A percentile compares a stretch with the other conserved stretches of the same genome.
These are phyloP conservation scores for Petrocephalus zakoni DNA, from an alignment of 2,113 vertebrate genomes.

Conservation along the genomic window DNA sequence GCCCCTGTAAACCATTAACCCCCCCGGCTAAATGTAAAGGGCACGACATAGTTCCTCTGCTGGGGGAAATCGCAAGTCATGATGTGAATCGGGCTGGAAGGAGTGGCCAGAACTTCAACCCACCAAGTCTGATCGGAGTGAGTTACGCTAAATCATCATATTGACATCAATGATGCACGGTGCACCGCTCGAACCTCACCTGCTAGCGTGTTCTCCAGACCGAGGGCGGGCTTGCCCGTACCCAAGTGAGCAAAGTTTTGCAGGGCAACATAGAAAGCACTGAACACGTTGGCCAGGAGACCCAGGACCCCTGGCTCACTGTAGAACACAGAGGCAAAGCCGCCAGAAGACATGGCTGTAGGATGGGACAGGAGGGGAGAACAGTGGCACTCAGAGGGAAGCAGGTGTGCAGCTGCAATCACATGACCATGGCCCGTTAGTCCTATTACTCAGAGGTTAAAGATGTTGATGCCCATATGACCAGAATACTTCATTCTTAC, in stretches of 20 bases:
- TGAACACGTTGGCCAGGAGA: conserved; percentile 30
- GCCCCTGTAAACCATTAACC: not conserved
- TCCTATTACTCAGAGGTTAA: not conserved
- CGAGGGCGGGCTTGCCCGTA: not conserved
- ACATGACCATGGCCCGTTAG: not conserved
- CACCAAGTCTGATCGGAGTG: not conserved
- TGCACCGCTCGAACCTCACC: not conserved
- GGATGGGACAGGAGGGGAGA: not conserved
- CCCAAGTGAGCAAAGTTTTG: conserved; percentile 23
- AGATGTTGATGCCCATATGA: not conserved
- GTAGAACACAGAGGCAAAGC: conserved; percentile 31
- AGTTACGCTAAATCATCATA: not conserved
- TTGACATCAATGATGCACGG: not conserved
- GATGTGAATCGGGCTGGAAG: not conserved
- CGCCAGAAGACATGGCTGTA: conserved; percentile 7
- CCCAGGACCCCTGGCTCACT: conserved; percentile 29
- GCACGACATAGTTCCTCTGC: not conserved
- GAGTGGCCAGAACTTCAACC: not conserved
- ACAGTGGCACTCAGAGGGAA: not conserved
- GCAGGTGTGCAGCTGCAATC: no score
- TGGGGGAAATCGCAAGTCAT: not conserved
- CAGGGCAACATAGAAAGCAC: conserved; percentile 29
- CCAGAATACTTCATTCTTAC: not conserved
- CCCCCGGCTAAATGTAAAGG: not conserved
- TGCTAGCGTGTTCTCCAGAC: conserved; percentile 27